These are phyloP conservation scores for Montipora sp. DNA, from an alignment of 64 coral and sea anemone species.

Conservation along the genomic window DNA sequence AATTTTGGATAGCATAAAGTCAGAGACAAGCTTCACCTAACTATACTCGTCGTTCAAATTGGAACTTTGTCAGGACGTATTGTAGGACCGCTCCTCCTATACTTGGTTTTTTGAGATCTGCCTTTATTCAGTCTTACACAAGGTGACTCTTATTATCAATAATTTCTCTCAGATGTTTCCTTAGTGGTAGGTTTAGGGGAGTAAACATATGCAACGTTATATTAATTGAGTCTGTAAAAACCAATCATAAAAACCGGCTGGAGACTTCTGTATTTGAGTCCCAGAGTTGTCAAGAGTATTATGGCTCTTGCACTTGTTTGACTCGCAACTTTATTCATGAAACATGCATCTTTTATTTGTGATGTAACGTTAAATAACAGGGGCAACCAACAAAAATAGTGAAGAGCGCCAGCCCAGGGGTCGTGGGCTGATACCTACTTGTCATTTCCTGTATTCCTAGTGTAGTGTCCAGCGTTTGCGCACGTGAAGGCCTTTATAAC, in stretches of 20 bases:
- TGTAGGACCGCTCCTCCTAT: neutral
- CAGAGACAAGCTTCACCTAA: neutral
- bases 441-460: conserved; percentile 2
- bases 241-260: neutral
- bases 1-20: neutral
- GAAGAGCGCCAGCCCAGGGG: neutral
- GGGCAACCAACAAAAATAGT: conserved; percentile 3
- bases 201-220: neutral
- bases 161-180: neutral
- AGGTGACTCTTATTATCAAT: neutral
- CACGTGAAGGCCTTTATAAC: neutral
- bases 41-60: neutral
- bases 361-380: neutral
- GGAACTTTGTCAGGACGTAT: neutral
- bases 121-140: neutral
- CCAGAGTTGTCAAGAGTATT: neutral
- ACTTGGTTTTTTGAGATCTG: neutral
- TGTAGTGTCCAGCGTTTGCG: neutral
- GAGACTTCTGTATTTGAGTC: neutral
- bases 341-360: neutral
- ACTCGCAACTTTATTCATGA: neutral
- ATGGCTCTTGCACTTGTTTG: neutral
- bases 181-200: no score
- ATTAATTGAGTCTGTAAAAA: neutral
- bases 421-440: neutral